A percentile compares a stretch with the other conserved stretches of the same genome.
phyloP scores from a whole-genome alignment of 2,113 vertebrate species.

The Alethe diademata region DNA sequence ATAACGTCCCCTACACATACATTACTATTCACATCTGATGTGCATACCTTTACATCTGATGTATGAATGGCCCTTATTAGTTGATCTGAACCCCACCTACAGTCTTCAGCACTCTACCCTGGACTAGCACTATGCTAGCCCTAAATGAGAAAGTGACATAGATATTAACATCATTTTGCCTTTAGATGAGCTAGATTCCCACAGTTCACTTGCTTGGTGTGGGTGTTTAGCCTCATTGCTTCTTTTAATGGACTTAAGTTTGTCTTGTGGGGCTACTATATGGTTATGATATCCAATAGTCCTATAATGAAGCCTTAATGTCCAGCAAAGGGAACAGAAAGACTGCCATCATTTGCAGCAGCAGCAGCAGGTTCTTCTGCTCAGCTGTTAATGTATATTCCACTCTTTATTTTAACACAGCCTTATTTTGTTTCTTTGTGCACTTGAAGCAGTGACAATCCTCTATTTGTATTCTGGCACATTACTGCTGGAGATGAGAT shows the following conservation, averaged over 20 bases:
- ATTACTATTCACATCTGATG: not conserved
- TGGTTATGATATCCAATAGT: not conserved
- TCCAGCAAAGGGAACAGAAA: not conserved
- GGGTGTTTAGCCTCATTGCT: not conserved
- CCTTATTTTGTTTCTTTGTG: not conserved
- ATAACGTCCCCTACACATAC: not conserved
- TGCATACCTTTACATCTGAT: not conserved
- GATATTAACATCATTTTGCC: not conserved
- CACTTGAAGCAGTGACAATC: not conserved
- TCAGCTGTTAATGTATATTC: not conserved
- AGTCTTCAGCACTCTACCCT: not conserved
- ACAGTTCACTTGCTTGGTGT: not conserved
- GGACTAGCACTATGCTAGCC: not conserved
- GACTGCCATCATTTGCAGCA: not conserved
- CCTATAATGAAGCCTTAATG: not conserved
- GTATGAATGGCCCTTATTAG: not conserved
- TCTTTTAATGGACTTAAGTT: not conserved
- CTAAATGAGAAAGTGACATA: not conserved
- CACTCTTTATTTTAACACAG: not conserved
- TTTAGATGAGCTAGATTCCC: not conserved
- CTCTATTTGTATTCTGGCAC: conserved; percentile 31
- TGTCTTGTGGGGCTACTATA: not conserved
- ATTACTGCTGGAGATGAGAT: not conserved
- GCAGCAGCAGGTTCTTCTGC: not conserved
- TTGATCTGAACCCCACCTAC: not conserved